These are phyloP conservation scores for Mya arenaria DNA, from an alignment of 1,140 invertebrate species.

Conservation along the genomic window DNA sequence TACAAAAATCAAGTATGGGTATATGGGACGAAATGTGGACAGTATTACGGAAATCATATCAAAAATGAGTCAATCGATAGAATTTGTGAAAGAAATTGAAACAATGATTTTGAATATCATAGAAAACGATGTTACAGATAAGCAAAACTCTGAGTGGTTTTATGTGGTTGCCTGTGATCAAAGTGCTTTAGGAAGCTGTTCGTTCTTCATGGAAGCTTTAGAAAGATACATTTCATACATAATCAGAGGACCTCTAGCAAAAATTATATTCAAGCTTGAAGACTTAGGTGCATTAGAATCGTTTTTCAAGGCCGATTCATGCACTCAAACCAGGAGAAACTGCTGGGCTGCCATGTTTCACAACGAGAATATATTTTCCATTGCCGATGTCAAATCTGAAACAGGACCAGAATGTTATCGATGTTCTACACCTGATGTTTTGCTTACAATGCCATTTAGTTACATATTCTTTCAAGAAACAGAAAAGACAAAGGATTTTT, in stretches of 20 bases:
- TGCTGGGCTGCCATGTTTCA: slow-evolving; percentile 5
- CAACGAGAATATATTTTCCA: too few relatives aligned
- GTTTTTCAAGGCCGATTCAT: neutral
- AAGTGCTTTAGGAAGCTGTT: neutral
- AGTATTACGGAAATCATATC: slow-evolving; percentile 49
- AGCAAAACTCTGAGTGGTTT: slow-evolving; percentile 11
- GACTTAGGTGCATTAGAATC: slow-evolving; percentile 7
- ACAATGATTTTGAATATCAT: slow-evolving; percentile 21
- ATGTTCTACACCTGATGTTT: slow-evolving; percentile 18
- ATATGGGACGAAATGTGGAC: slow-evolving; percentile 35
- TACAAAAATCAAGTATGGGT: slow-evolving; percentile 58
- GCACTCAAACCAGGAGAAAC: neutral
- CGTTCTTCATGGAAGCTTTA: slow-evolving; percentile 29
- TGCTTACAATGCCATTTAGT: slow-evolving; percentile 16
- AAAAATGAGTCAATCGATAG: slow-evolving; percentile 11
- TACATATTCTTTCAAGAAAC: slow-evolving; percentile 1
- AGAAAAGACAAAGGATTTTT: slow-evolving; percentile 21
- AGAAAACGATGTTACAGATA: neutral
- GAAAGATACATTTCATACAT: neutral
- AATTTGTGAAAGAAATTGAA: slow-evolving; percentile 42
- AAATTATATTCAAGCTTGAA: slow-evolving; percentile 23
- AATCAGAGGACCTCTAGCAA: slow-evolving; percentile 20
- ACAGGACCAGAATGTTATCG: slow-evolving; percentile 34
- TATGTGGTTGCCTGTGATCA: slow-evolving; percentile 34
- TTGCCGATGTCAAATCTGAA: neutral